These are phyloP conservation scores for Chamaea fasciata DNA, from an alignment of 2,113 vertebrate species.

Conservation along the genomic window DNA sequence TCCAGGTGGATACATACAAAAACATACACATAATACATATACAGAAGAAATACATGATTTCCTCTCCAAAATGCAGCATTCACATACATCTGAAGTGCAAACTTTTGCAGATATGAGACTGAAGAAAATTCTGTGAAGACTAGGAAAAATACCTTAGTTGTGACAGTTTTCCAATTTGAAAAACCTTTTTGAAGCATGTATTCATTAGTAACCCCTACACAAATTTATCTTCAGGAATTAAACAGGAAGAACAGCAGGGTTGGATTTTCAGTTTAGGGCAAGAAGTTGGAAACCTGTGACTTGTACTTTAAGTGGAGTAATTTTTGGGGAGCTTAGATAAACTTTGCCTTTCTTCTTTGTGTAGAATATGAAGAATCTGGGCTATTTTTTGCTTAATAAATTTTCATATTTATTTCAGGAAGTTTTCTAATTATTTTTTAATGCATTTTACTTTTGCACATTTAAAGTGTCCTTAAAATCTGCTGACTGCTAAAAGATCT, in stretches of 20 bases:
- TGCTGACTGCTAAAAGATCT: not conserved
- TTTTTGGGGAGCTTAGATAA: not conserved
- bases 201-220: not conserved
- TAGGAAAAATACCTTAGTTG: not conserved
- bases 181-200: not conserved
- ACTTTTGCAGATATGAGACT: not conserved
- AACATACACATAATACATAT: not conserved
- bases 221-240: not conserved
- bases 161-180: not conserved
- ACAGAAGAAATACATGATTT: not conserved
- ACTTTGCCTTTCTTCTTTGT: not conserved
- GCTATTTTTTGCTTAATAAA: not conserved
- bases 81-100: not conserved
- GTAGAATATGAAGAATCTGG: not conserved
- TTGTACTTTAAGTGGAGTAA: not conserved
- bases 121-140: not conserved
- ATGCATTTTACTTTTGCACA: not conserved
- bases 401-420: not conserved
- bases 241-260: not conserved
- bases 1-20: not conserved
- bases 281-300: not conserved
- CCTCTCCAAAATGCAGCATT: not conserved
- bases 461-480: not conserved
- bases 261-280: not conserved
- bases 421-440: not conserved